Conservation (phyloP, 2,113 vertebrate genomes). For the Gnathonemus echidnorhynchus region DNA sequence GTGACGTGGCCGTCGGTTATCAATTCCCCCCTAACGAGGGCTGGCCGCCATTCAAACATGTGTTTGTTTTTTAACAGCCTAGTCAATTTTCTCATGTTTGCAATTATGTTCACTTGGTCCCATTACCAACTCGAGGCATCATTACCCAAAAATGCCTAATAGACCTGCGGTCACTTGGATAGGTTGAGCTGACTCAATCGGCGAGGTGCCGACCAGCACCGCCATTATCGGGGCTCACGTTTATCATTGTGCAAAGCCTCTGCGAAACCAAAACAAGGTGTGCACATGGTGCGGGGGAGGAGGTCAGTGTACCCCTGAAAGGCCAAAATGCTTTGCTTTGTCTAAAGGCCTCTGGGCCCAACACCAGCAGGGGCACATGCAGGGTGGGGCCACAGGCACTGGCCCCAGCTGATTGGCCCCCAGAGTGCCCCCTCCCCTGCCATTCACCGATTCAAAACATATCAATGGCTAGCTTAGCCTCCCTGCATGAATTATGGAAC, state of each 20-base stretch:
- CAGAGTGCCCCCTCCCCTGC: background rate
- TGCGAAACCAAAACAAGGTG: conserved; percentile 34
- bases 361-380: background rate
- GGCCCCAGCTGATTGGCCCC: background rate
- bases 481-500: background rate
- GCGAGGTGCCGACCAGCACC: conserved; percentile 41
- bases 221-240: conserved; percentile 34
- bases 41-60: conserved; percentile 47
- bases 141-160: conserved; percentile 48
- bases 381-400: background rate
- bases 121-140: conserved; percentile 45
- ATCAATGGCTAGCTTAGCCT: background rate
- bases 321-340: background rate
- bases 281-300: conserved; percentile 29
- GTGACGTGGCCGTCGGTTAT: conserved; percentile 25
- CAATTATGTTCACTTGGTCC: conserved; percentile 47
- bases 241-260: conserved; percentile 44
- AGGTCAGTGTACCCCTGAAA: conserved; percentile 23
- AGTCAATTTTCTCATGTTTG: conserved; percentile 41
- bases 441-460: background rate
- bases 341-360: background rate
- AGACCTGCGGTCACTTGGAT: conserved; percentile 46
- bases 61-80: conserved; percentile 50
- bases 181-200: conserved; percentile 37
- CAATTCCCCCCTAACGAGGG: conserved; percentile 35